These are phyloP conservation scores for Brachynemurus nebulosus DNA, from an alignment of 2,888 invertebrate genomes.

Conservation along the genomic window DNA sequence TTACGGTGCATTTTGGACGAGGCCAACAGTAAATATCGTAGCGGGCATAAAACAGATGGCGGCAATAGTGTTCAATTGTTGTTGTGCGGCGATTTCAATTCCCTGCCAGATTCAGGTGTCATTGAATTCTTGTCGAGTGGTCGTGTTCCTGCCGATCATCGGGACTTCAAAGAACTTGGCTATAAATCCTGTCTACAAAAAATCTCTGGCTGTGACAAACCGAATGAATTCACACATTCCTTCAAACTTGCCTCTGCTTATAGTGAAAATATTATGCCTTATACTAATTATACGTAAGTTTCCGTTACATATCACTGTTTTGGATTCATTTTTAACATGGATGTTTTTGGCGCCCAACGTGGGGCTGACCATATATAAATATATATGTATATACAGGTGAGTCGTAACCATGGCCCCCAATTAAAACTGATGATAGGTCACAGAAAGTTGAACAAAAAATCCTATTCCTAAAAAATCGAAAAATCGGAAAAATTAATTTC, in stretches of 20 bases:
- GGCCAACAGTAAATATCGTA: constrained; percentile 63
- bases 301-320: constrained; percentile 6
- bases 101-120: constrained; percentile 94
- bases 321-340: too few relatives aligned
- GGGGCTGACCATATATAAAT: too few relatives aligned
- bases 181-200: constrained; percentile 86
- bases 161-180: constrained; percentile 91
- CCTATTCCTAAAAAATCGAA: too few relatives aligned
- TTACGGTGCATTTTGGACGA: constrained; percentile 77
- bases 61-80: constrained; percentile 80
- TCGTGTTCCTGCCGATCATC: constrained; percentile 79
- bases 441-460: too few relatives aligned
- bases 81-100: constrained; percentile 97
- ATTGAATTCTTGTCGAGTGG: constrained; percentile 90
- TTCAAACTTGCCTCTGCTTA: constrained; percentile 93
- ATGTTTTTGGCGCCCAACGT: too few relatives aligned
- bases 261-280: constrained; percentile 90
- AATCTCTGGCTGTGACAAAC: constrained; percentile 73
- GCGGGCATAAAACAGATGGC: constrained; percentile 56
- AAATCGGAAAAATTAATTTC: too few relatives aligned
- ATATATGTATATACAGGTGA: too few relatives aligned
- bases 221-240: constrained; percentile 85
- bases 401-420: too few relatives aligned
- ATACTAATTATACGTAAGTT: constrained; percentile 94
- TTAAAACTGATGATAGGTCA: too few relatives aligned